Evolutionary conservation across 2,113 vertebrate species (phyloP), one percentile per base, ranked within the genome.

Genomic region (Mola mola): DNA sequence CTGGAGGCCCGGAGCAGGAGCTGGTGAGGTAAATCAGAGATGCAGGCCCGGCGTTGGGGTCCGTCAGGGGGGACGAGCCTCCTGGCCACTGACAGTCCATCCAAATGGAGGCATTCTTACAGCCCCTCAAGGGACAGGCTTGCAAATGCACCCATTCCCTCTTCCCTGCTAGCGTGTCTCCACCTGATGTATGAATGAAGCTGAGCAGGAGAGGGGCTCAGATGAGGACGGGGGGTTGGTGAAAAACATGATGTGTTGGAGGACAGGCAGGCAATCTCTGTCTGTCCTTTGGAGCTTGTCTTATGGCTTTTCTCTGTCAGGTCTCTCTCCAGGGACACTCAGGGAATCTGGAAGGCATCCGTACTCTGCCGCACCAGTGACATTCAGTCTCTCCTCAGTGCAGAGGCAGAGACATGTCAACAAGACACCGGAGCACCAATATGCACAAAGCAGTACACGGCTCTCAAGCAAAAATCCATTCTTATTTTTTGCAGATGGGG

Each of bases 251-350:
- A 57, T 64, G 71, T 44, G 75, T 56, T 62, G 70, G 63, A 72
- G 72, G 52, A 72, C 60, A 78, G 71, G 78, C 68, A 86, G 67
- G 82, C 78, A 84, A 84, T 83, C 82, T 88, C 60, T 76, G 64
- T 65, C 41, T 81, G 82, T 83, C 79, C 79, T 84, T 82, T 84
- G 84, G 82, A 86, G 84, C 76, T 84, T 82, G 82, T 86, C 82
- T 87, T 87, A 81, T 87, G 77, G 79, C 81, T 85, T 83, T 86
- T 81, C 63, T 76, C 83, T 78, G 81, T 80, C 87, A 83, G 76
- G 76, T 79, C 72, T 81, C 72, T 85, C 82, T 86, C 83, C 75
- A 60, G 85, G 82, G 89, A 82, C 80, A 57, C 60, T 60, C 58
- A 21, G 41, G 63, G 72, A 77, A 79, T n/a, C n/a, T n/a, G n/a